A percentile compares a stretch with the other conserved stretches of the same genome.
phyloP scores from a whole-genome alignment of 2,888 invertebrate species.

The Andrena fulva region DNA sequence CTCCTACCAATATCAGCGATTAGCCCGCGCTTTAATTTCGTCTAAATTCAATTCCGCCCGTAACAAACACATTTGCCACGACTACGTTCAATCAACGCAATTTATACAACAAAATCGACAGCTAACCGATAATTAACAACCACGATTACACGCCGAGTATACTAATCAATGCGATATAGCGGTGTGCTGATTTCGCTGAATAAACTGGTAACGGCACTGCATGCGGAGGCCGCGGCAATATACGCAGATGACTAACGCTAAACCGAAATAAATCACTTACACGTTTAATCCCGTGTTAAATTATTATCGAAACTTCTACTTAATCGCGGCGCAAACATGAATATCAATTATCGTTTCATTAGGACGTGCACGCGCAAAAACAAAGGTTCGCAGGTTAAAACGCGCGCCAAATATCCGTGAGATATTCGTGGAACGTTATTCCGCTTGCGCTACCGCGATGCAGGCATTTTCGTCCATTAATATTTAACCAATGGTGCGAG shows the following conservation, averaged over 20 bases:
- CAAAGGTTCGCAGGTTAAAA: background rate
- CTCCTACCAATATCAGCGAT: background rate
- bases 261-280: conserved; percentile 54
- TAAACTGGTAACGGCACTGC: conserved; percentile 44
- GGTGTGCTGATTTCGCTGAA: conserved; percentile 48
- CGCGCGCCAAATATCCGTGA: background rate
- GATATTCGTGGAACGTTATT: background rate
- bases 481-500: conserved; percentile 26
- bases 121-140: conserved; percentile 68
- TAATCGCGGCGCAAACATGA: background rate
- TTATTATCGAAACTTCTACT: conserved; percentile 36
- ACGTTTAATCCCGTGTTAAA: conserved; percentile 39
- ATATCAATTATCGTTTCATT: background rate
- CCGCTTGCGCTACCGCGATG: background rate
- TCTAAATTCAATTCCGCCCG: conserved; percentile 30
- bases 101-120: conserved; percentile 68
- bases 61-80: conserved; percentile 43
- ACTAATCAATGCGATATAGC: conserved; percentile 57
- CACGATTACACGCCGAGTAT: conserved; percentile 62
- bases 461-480: conserved; percentile 31
- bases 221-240: conserved; percentile 11
- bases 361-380: background rate
- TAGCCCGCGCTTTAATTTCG: conserved; percentile 36
- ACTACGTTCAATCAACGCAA: conserved; percentile 64
- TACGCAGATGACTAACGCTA: conserved; percentile 32